Conservation (phyloP, 2,113 vertebrate genomes). For the Trinectes maculatus region DNA sequence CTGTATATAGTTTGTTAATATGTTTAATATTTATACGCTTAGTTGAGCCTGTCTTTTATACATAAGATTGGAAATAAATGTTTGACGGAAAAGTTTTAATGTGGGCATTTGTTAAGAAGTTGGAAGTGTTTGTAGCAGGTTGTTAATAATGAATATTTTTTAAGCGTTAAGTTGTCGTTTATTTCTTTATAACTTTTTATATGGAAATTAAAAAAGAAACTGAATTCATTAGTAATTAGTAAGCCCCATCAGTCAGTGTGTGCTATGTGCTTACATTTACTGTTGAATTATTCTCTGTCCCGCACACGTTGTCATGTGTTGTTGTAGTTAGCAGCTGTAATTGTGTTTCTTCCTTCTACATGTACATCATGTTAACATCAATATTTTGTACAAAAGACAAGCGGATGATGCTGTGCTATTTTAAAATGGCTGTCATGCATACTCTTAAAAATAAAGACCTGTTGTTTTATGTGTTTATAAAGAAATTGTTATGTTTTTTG, state of each 20-base stretch:
- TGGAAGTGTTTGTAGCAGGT: constrained; percentile 2
- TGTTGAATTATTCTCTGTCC: neutral
- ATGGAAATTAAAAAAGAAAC: neutral
- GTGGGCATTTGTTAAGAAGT: constrained; percentile 31
- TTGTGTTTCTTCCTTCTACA: constrained; percentile 21
- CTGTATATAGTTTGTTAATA: constrained; percentile 73
- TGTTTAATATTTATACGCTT: constrained; percentile 67
- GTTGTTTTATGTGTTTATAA: constrained; percentile 31
- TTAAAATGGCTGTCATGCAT: constrained; percentile 43
- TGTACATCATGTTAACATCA: constrained; percentile 62
- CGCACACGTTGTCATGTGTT: neutral
- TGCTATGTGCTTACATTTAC: neutral
- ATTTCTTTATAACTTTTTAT: constrained; percentile 29
- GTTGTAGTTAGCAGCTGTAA: neutral
- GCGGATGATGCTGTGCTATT: constrained; percentile 30
- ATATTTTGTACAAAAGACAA: constrained; percentile 57
- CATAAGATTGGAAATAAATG: constrained; percentile 37
- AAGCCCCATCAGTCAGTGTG: neutral
- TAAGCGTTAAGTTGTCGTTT: constrained; percentile 2
- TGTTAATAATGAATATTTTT: constrained; percentile 5
- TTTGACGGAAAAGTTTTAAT: constrained; percentile 19
- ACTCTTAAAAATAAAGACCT: constrained; percentile 60
- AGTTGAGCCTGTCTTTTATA: constrained; percentile 37
- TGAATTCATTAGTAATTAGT: constrained; percentile 14
- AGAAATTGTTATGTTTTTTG: neutral